Evolutionary conservation across 2,888 invertebrate genomes (phyloP).

Genomic region (Pachymerium ferrugineum): DNA sequence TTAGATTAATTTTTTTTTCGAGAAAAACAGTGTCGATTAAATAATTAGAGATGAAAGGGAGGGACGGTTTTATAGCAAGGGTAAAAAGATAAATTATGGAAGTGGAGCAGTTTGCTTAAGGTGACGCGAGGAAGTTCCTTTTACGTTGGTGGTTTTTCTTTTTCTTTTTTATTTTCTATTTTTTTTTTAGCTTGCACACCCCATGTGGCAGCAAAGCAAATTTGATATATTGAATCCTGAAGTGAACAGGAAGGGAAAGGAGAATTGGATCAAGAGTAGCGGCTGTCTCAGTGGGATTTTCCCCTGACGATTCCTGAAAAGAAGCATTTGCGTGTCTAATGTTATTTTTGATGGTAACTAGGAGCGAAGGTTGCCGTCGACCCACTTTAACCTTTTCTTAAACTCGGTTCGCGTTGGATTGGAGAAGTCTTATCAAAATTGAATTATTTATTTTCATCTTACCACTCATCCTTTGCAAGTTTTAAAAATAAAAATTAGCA

Average conservation of each 20-base stretch:
- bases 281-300: conserved; percentile 2
- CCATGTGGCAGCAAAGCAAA: conserved; percentile 21
- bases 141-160: background rate
- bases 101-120: no score
- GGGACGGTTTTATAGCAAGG: no score
- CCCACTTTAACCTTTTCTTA: background rate
- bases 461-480: background rate
- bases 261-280: conserved; percentile 10
- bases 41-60: background rate
- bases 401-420: background rate
- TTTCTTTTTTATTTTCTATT: background rate
- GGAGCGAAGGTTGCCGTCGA: background rate
- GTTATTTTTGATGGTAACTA: conserved; percentile 7
- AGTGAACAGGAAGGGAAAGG: conserved; percentile 3
- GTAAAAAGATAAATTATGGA: background rate
- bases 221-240: conserved; percentile 21
- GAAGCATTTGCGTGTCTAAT: conserved; percentile 21
- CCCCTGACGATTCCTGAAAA: background rate
- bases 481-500: background rate
- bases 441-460: conserved; percentile 15
- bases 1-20: background rate
- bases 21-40: background rate
- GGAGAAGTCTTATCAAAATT: background rate
- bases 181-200: background rate
- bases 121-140: no score